These are phyloP conservation scores for Mastomys coucha DNA, from an alignment of 2,113 vertebrate species.

Conservation along the genomic window DNA sequence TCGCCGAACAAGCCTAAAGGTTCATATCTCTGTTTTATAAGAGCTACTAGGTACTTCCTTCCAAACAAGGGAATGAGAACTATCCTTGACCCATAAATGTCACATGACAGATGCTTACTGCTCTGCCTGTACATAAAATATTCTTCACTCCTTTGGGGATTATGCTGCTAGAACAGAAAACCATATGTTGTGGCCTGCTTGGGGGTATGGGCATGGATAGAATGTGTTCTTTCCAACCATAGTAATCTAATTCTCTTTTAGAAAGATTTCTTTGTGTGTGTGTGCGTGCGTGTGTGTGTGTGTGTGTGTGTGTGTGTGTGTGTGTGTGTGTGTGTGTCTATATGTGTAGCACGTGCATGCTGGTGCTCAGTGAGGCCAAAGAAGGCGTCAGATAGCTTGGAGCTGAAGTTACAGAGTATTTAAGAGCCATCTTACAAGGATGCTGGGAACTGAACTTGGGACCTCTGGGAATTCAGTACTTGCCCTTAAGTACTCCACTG, in stretches of 20 bases:
- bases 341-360: neutral
- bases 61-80: neutral
- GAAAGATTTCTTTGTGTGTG: neutral
- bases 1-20: neutral
- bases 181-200: neutral
- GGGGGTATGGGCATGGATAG: neutral
- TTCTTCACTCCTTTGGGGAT: neutral
- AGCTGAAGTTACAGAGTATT: neutral
- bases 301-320: too few species aligned
- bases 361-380: neutral
- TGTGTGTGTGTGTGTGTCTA: neutral
- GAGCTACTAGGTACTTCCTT: accelerated
- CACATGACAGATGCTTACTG: neutral
- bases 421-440: neutral
- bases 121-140: neutral
- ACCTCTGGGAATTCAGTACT: neutral
- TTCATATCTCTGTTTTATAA: neutral
- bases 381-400: neutral
- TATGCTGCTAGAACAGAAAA: neutral
- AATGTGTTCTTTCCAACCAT: neutral
- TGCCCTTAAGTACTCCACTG: too few species aligned
- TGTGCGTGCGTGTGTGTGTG: too few species aligned
- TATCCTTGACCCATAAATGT: neutral
- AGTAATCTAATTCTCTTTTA: neutral
- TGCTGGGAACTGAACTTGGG: neutral